Percentiles rank a stretch among this genome's conserved stretches.
These are phyloP conservation scores for Euphysa ruthae DNA, from an alignment of 30 jellyfish, hydroid and myxozoan species.

Conservation along the genomic window DNA sequence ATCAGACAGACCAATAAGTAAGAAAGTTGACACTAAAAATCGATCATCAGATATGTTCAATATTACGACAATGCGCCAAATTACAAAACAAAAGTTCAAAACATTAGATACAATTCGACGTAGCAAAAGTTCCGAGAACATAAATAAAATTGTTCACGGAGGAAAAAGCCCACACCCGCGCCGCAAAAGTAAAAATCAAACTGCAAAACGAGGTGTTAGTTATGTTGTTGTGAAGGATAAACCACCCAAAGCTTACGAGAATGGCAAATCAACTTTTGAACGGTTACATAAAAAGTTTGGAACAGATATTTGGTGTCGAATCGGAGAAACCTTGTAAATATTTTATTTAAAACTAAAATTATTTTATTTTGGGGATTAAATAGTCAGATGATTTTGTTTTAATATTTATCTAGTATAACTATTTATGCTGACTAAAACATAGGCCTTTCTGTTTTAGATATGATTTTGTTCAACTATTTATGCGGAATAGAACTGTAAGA, in stretches of 20 bases:
- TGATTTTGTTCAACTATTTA: no score
- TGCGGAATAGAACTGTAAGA: no score
- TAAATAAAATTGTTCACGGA: constrained; percentile 21
- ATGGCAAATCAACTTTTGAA: constrained; percentile 41
- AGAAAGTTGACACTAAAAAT: neutral
- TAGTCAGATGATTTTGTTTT: no score
- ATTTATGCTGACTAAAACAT: no score
- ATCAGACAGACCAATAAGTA: neutral
- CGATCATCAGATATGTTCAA: constrained; percentile 13
- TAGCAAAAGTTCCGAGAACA: constrained; percentile 72
- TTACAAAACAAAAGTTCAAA: constrained; percentile 7
- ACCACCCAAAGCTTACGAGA: neutral
- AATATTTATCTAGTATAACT: no score
- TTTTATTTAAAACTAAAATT: neutral
- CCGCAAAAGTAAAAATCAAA: neutral
- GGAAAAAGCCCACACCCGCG: neutral
- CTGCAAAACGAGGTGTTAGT: neutral
- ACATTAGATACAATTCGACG: constrained; percentile 31
- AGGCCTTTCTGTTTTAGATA: no score
- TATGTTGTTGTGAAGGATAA: neutral
- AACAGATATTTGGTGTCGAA: constrained; percentile 73
- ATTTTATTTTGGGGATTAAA: no score
- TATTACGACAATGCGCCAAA: neutral
- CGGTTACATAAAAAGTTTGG: constrained; percentile 64
- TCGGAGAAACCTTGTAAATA: constrained; percentile 31